Percentiles rank a stretch among this genome's conserved stretches.
Evolutionary conservation across 2,113 vertebrate species (phyloP).

Genomic region (Myotis davidii): DNA sequence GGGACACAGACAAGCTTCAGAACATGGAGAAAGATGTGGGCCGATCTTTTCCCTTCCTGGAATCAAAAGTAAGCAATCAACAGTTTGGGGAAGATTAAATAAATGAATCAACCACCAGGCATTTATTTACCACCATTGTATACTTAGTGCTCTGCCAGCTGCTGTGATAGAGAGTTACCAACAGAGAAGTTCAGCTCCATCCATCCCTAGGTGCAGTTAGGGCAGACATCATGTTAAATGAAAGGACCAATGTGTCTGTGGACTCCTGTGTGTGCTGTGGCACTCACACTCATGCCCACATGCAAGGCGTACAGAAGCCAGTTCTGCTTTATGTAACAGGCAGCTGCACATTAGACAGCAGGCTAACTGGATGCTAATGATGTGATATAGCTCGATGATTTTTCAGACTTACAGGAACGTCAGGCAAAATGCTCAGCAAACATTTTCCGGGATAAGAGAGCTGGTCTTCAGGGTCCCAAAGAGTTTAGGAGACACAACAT

Average conservation of each 20-base stretch:
- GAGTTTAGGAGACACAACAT: neutral
- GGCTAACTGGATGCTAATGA: neutral
- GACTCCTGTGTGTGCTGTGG: neutral
- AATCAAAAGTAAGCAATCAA: neutral
- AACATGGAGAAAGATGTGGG: neutral
- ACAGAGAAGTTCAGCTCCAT: neutral
- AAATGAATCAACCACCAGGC: neutral
- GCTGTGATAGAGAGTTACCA: neutral
- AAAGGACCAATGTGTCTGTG: neutral
- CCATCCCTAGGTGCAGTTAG: neutral
- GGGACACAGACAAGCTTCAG: neutral
- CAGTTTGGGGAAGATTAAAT: neutral
- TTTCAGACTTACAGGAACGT: neutral
- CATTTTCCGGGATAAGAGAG: neutral
- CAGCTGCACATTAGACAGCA: neutral
- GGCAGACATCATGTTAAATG: accelerated
- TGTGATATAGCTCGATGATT: neutral
- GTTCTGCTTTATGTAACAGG: neutral
- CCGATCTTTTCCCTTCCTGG: neutral
- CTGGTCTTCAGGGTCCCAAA: neutral
- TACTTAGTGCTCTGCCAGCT: neutral
- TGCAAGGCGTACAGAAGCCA: neutral
- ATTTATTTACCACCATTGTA: neutral
- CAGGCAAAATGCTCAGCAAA: neutral
- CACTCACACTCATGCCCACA: neutral